Percentiles rank a stretch among this genome's conserved stretches.
These are phyloP conservation scores for Orius insidiosus DNA, from an alignment of 1,140 invertebrate genomes.

Conservation along the genomic window DNA sequence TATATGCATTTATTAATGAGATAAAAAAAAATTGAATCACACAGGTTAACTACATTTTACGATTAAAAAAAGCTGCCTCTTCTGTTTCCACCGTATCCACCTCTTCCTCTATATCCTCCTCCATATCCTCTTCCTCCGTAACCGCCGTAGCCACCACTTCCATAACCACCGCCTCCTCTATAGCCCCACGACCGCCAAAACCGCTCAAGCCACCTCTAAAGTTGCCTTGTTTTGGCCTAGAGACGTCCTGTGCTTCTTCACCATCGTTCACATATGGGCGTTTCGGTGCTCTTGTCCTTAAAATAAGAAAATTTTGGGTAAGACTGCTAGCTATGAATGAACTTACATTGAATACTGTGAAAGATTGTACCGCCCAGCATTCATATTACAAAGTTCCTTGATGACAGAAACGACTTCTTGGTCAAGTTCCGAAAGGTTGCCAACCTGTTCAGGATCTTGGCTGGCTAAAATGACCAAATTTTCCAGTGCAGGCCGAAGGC, in stretches of 20 bases:
- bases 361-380: slow-evolving; percentile 50
- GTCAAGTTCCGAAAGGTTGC: slow-evolving; percentile 34
- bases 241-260: slow-evolving; percentile 26
- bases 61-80: too few species aligned
- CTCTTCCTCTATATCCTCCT: slow-evolving; percentile 8
- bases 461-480: slow-evolving; percentile 60
- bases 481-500: slow-evolving; percentile 78
- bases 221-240: slow-evolving; percentile 18
- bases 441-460: slow-evolving; percentile 52
- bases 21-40: too few species aligned
- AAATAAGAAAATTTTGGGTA: not conserved
- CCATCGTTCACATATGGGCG: slow-evolving; percentile 14
- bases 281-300: not conserved
- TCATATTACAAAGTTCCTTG: slow-evolving; percentile 47
- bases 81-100: too few species aligned
- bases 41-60: too few species aligned
- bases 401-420: slow-evolving; percentile 38
- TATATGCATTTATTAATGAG: too few species aligned
- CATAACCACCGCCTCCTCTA: too few species aligned
- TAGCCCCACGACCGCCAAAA: slow-evolving; percentile 13
- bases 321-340: too few species aligned
- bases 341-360: slow-evolving; percentile 29
- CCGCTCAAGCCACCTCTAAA: not conserved
- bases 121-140: slow-evolving; percentile 17
- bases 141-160: slow-evolving; percentile 16